These are phyloP conservation scores for Leucophenga varia DNA, from an alignment of 1,140 invertebrate species.

Conservation along the genomic window DNA sequence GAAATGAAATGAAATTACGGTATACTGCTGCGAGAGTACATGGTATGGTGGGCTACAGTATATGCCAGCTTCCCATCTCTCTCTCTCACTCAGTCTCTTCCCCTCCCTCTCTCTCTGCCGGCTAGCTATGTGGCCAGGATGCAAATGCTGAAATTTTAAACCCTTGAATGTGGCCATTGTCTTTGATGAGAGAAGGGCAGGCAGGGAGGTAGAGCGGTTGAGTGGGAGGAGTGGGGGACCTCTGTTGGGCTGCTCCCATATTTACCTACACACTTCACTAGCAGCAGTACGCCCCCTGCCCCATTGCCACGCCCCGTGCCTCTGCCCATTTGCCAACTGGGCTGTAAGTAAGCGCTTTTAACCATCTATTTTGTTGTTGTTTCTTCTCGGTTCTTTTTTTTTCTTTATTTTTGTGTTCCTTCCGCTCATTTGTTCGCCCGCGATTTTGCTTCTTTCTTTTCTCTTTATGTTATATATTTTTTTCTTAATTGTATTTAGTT, in stretches of 20 bases:
- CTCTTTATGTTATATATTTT: slow-evolving; percentile 14
- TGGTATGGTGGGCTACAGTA: no score
- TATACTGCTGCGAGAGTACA: slow-evolving; percentile 11
- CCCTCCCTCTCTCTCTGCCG: neutral
- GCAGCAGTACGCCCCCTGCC: neutral
- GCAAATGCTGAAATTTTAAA: slow-evolving; percentile 52
- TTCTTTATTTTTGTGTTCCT: slow-evolving; percentile 26
- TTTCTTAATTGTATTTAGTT: slow-evolving; percentile 50
- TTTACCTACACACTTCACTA: slow-evolving; percentile 17
- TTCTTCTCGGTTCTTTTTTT: slow-evolving; percentile 16
- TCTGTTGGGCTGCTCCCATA: slow-evolving; percentile 14
- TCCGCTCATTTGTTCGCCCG: slow-evolving; percentile 42
- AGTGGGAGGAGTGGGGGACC: neutral
- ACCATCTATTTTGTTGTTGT: slow-evolving; percentile 20
- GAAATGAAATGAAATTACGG: slow-evolving; percentile 42
- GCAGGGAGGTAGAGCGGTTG: no score
- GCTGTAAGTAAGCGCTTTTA: slow-evolving; percentile 50
- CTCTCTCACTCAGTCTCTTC: neutral
- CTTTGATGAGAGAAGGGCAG: no score
- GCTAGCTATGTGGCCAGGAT: slow-evolving; percentile 18
- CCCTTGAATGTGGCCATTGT: slow-evolving; percentile 49
- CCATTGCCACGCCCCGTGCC: neutral
- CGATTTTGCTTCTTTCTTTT: slow-evolving; percentile 21
- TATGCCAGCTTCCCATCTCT: slow-evolving; percentile 3
- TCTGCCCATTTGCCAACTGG: slow-evolving; percentile 49